phyloP scores from a whole-genome alignment of 2,797 vertebrate species.

The Chiroxiphia lanceolata region DNA sequence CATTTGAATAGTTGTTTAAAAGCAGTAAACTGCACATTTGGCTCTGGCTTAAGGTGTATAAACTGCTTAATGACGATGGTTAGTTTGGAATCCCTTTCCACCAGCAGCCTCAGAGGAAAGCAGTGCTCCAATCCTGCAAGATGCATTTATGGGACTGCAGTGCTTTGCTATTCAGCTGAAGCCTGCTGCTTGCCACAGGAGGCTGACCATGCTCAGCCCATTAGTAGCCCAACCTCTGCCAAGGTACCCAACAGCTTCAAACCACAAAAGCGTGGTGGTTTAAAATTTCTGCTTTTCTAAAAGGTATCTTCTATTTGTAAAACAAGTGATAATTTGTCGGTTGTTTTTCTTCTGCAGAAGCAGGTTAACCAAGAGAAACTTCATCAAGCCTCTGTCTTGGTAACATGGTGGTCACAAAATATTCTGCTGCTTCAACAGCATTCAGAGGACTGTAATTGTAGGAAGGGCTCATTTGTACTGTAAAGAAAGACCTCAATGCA shows the following conservation, averaged over 20 bases:
- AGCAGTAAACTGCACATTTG: background rate
- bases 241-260: background rate
- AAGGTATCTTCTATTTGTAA: background rate
- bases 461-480: background rate
- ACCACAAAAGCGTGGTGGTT: background rate
- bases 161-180: background rate
- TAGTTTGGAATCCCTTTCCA: background rate
- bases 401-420: background rate
- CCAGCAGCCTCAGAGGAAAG: background rate
- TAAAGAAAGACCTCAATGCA: background rate
- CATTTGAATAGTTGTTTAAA: background rate
- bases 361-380: background rate
- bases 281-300: background rate
- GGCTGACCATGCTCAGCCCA: background rate
- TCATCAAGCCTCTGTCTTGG: background rate
- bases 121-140: background rate
- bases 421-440: background rate
- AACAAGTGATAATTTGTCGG: background rate
- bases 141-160: background rate
- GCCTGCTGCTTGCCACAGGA: background rate
- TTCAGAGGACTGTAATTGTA: background rate
- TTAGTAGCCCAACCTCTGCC: background rate
- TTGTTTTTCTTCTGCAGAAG: background rate
- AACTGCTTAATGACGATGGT: background rate
- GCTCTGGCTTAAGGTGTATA: background rate